Base-by-base conservation (phyloP, 2,888 invertebrate genomes). In the Agrochola litura region DNA sequence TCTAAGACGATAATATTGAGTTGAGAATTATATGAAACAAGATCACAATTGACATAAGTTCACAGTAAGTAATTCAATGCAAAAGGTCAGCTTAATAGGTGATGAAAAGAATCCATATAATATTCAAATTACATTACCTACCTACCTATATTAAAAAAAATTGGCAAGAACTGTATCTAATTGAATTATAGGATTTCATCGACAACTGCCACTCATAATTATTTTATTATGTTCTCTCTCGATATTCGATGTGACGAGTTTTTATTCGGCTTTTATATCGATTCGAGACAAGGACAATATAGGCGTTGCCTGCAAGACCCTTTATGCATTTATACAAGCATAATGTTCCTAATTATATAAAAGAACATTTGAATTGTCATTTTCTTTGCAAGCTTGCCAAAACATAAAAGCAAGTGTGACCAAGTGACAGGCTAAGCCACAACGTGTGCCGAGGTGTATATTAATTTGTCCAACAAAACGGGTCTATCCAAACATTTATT, bases 361-460 rank as follows among this genome's bases (percentile, higher is more conserved):
- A 46, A 25, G 3, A 37, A 68, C 0, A 43, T 49, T 77, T 4
- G 41, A 60, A 22, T 67, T 67, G 25, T 37, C 9, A 41, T 68
- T 76, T 76, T 70, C 46, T 72, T 73, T 37, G 46, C 67, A 56
- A 67, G 58, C 56, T 71, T 43, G 19, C 58, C 75, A 66, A 73
- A 70, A 77, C 41, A 63, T 75, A 76, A 76, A 84, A 78, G 30
- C 70, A 73, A 77, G 79, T 75, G 70, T 79, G 83, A 73, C 85
- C 85, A 86, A 84, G 64, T 75, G 83, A 83, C 85, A 81, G 76
- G 81, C 77, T 79, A 75, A 82, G 74, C 73, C 70, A 81, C 81
- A 77, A 61, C 41, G 66, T 73, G 69, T 73, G 77, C 61, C 71
- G 72, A 76, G 71, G 73, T 84, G 66, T 81, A 77, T 81, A 77